These are phyloP conservation scores for Staurois parvus DNA, from an alignment of 2,797 vertebrate species.

Conservation along the genomic window DNA sequence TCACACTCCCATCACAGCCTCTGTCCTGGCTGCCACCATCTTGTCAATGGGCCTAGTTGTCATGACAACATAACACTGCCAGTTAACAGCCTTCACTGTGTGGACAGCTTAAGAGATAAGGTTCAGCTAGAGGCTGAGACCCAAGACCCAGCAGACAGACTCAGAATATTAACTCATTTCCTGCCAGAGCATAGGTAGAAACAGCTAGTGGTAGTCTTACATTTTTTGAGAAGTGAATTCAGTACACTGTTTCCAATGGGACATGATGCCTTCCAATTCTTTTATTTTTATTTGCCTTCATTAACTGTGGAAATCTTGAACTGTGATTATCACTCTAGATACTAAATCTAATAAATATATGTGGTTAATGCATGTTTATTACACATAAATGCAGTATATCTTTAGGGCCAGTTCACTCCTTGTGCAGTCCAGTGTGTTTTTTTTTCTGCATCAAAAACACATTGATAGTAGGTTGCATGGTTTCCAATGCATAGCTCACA, in stretches of 20 bases:
- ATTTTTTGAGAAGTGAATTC: not conserved
- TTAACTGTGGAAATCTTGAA: too few species aligned
- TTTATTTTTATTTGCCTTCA: too few species aligned
- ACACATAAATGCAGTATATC: too few species aligned
- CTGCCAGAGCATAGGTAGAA: not conserved
- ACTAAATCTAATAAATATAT: too few species aligned
- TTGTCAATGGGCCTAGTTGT: slow-evolving; percentile 59
- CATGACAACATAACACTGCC: slow-evolving; percentile 57
- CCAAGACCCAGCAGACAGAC: slow-evolving; percentile 44
- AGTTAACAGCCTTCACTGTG: slow-evolving; percentile 57
- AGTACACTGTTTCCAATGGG: not conserved
- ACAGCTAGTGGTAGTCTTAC: not conserved
- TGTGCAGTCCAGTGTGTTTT: too few species aligned
- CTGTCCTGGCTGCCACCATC: slow-evolving; percentile 62
- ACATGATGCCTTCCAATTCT: too few species aligned
- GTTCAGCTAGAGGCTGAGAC: slow-evolving; percentile 57
- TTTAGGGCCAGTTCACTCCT: too few species aligned
- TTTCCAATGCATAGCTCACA: too few species aligned
- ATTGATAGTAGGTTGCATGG: too few species aligned
- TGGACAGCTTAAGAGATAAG: slow-evolving; percentile 61
- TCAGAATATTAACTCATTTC: slow-evolving; percentile 42
- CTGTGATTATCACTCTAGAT: too few species aligned
- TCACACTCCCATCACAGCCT: slow-evolving; percentile 55
- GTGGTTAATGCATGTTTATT: too few species aligned
- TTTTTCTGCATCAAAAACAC: too few species aligned